phyloP scores from a whole-genome alignment of 2,888 invertebrate genomes.

The Lottia scabra region DNA sequence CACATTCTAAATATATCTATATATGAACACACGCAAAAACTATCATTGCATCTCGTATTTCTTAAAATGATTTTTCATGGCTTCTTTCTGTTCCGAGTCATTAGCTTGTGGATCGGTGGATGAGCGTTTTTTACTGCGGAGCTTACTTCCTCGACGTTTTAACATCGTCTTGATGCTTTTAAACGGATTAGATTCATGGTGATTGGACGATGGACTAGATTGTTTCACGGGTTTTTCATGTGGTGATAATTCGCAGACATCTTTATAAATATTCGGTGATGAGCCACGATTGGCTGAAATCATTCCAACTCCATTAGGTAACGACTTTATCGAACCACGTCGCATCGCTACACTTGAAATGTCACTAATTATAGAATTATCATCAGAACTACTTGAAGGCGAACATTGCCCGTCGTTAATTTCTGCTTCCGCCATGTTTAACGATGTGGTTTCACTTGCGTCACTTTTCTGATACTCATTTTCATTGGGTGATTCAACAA shows the following conservation, averaged over 20 bases:
- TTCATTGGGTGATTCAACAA: constrained; percentile 12
- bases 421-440: not conserved
- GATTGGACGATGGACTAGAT: not conserved
- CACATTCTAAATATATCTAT: too few relatives aligned
- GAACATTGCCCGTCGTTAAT: not conserved
- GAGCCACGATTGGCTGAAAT: not conserved
- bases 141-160: constrained; percentile 57
- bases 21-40: not conserved
- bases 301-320: not conserved
- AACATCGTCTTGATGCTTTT: constrained; percentile 58
- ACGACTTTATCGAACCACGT: not conserved
- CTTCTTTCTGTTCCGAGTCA: constrained; percentile 47
- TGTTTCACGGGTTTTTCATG: not conserved
- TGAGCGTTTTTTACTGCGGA: constrained; percentile 52
- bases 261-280: not conserved
- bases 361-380: not conserved
- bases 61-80: constrained; percentile 55
- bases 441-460: not conserved
- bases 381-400: not conserved
- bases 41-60: constrained; percentile 53
- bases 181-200: constrained; percentile 48
- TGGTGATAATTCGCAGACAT: not conserved
- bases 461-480: not conserved
- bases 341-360: not conserved
- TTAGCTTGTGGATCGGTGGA: constrained; percentile 48